phyloP scores from a whole-genome alignment of 2,888 invertebrate species.

The Hyles lineata region DNA sequence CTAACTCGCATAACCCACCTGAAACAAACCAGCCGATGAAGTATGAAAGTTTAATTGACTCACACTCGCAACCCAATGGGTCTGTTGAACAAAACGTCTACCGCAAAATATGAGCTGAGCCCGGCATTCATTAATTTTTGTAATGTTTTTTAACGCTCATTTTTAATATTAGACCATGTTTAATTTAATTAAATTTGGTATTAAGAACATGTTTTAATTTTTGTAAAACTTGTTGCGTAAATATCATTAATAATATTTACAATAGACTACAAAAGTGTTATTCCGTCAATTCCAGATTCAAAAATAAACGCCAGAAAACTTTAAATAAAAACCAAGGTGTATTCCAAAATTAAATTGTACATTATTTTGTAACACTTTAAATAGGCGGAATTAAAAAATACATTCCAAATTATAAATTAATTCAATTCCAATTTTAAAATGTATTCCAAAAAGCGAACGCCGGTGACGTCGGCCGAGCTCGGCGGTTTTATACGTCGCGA shows the following conservation, averaged over 20 bases:
- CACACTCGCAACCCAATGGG: slow-evolving; percentile 6
- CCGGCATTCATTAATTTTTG: slow-evolving; percentile 4
- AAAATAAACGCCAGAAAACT: background rate
- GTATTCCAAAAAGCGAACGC: slow-evolving; percentile 24
- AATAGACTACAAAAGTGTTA: no score
- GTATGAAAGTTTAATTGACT: slow-evolving; percentile 17
- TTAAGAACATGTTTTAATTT: background rate
- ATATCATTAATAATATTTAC: no score
- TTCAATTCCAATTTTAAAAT: slow-evolving; percentile 23
- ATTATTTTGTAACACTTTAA: background rate
- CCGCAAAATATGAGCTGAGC: slow-evolving; percentile 9
- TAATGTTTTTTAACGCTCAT: background rate
- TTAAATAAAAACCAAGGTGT: background rate
- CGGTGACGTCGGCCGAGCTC: slow-evolving; percentile 24
- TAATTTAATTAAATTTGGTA: background rate
- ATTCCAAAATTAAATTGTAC: background rate
- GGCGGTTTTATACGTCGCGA: slow-evolving; percentile 47
- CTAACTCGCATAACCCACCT: background rate
- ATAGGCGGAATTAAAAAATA: background rate
- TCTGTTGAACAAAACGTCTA: slow-evolving; percentile 2
- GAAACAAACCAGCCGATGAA: slow-evolving; percentile 2
- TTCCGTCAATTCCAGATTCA: no score
- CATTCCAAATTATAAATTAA: background rate
- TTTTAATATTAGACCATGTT: background rate
- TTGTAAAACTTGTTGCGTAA: no score